Conservation (phyloP, 2,113 vertebrate species). For the Cyprinodon brontotheroides region DNA sequence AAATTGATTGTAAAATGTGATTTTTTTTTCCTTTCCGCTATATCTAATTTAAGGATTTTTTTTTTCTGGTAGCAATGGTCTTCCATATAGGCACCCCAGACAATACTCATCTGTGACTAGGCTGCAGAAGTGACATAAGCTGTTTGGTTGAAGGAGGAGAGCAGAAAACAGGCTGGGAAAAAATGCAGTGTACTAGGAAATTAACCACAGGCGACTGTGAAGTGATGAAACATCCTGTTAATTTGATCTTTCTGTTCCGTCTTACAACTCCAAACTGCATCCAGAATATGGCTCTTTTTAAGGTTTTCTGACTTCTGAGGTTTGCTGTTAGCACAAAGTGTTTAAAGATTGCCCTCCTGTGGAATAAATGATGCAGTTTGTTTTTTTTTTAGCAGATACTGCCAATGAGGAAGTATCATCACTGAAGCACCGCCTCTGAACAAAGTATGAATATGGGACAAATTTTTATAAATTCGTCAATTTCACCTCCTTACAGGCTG, state of each 20-base stretch:
- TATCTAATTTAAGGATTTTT: neutral
- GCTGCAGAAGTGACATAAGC: constrained; percentile 40
- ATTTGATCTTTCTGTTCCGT: constrained; percentile 9
- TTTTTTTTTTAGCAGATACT: constrained; percentile 24
- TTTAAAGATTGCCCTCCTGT: constrained; percentile 1
- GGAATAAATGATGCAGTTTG: constrained; percentile 7
- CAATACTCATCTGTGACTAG: constrained; percentile 47
- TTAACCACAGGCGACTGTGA: constrained; percentile 24
- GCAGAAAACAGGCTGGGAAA: constrained; percentile 41
- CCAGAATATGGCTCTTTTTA: neutral
- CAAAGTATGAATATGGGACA: constrained; percentile 22
- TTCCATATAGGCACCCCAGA: constrained; percentile 18
- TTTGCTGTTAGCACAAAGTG: neutral
- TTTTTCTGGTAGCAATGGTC: neutral
- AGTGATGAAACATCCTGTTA: neutral
- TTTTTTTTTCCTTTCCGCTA: neutral
- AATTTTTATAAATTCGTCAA: neutral
- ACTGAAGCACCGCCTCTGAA: constrained; percentile 16
- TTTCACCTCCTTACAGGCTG: neutral
- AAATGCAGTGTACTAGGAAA: constrained; percentile 29
- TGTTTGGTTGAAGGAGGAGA: constrained; percentile 50
- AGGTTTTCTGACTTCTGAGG: neutral
- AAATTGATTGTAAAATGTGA: neutral
- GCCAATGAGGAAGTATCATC: constrained; percentile 30
- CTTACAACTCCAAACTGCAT: constrained; percentile 4